Evolutionary conservation across 1,140 invertebrate species (phyloP), one percentile per base, ranked within the genome.

Genomic region (Aphelinus certus): DNA sequence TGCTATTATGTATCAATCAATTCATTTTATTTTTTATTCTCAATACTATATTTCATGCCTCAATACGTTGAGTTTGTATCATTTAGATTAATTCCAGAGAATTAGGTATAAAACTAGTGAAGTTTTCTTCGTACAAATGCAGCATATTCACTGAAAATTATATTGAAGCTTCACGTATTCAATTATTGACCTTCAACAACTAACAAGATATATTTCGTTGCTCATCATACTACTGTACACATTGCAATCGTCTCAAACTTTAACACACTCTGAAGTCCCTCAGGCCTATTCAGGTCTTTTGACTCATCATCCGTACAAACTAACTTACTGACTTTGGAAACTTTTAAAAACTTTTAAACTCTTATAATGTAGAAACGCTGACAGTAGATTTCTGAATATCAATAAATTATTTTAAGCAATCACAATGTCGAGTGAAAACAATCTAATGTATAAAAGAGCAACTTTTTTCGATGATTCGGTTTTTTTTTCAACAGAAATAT

Each of bases 41-140:
- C 58, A 62, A 42, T 71, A 62, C 58, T 45, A 42, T 7, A 51
- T 81, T 79, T 81, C 74, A 77, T 83, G 83, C 84, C 83, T 86
- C 81, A 85, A 81, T 81, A 65, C 79, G 71, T 82, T 82, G 75
- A 75, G 68, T 75, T 79, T 76, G 61, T 67, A 62, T 65, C 46
- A 78, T 75, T 51, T 63, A 83, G 81, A 83, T 83, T 80, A 75
- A 83, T 81, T 81, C 77, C 69, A 79, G 68, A 81, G 72, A 72
- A 80, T 85, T 81, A 83, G 82, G 83, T 84, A 86, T 78, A 81
- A 84, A 84, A 80, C 80, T 80, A 83, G 79, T 80, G 81, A 77
- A 79, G 75, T 81, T 73, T 73, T 69, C 65, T 70, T 63, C 71
- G 81, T 76, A 1, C 1, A 3, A 57, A 68, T 2, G 55, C 55